Conservation (phyloP, 2,797 vertebrate species). For the Apogon hyalosoma region DNA sequence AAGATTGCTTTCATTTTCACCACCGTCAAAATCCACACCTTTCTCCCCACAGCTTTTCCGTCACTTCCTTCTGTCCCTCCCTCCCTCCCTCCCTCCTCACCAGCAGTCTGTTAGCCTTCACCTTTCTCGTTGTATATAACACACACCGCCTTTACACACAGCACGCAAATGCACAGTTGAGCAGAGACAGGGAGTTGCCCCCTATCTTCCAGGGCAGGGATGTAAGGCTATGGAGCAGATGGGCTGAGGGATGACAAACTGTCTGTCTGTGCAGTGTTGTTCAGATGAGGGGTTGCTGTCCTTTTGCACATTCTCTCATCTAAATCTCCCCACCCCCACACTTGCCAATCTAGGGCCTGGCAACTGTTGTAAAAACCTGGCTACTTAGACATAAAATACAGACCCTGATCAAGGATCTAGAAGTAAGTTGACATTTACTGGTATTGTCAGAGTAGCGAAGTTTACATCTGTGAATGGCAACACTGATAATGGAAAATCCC, state of each 20-base stretch:
- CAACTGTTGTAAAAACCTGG: conserved; percentile 53
- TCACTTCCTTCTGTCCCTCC: conserved; percentile 32
- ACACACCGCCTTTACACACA: conserved; percentile 25
- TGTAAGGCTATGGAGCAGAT: conserved; percentile 74
- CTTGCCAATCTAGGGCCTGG: conserved; percentile 55
- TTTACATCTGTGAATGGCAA: conserved; percentile 24
- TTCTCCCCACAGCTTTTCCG: conserved; percentile 48
- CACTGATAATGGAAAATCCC: conserved; percentile 11
- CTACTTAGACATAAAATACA: conserved; percentile 8
- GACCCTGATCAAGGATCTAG: conserved; percentile 12
- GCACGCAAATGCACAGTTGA: conserved; percentile 22
- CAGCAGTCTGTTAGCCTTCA: conserved; percentile 33
- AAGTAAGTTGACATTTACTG: conserved; percentile 2
- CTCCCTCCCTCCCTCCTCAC: conserved; percentile 44
- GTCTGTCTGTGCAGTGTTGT: conserved; percentile 56
- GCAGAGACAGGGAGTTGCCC: conserved; percentile 37
- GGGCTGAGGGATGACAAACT: conserved; percentile 65
- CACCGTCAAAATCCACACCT: conserved; percentile 62
- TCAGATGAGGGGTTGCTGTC: conserved; percentile 64
- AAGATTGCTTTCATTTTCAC: conserved; percentile 75
- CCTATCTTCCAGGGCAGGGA: conserved; percentile 56
- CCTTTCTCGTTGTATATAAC: conserved; percentile 30
- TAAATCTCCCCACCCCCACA: conserved; percentile 58
- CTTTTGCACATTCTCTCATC: conserved; percentile 59
- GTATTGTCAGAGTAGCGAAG: conserved; percentile 13